Evolutionary conservation across 2,113 vertebrate genomes (phyloP), one percentile per base, ranked within the genome.

Genomic region (Caracal caracal): DNA sequence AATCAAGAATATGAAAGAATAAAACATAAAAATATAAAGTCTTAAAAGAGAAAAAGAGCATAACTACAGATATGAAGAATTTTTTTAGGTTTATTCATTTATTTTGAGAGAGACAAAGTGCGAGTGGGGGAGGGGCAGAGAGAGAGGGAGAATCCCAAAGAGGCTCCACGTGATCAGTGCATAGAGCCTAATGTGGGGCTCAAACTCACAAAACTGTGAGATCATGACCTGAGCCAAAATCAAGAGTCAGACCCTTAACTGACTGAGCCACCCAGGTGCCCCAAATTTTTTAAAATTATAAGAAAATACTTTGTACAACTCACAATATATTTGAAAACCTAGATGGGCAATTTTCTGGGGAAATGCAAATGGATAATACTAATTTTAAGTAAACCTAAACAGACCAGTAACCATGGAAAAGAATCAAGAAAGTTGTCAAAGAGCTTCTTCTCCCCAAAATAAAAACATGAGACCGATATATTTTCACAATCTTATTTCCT

Each of bases 291-390:
- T 33, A 88, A 47, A 63, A 56, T 78, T 53, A 5, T 53, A 20
- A 47, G 63, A 40, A 85, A 70, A 11, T 89, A 51, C 71, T 93
- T 92, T 78, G 3, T 94, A 63, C 12, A 92, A 47, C n/a, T 93
- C 22, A 30, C 47, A 93, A 82, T 76, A 68, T 12, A 66, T 86
- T 81, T 82, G 66, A 90, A 86, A 86, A 61, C 28, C 17, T 85
- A 88, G 35, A 76, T 85, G 47, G 28, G n/a, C 24, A 26, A 70
- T 96, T 90, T 94, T 93, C 2, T 35, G 33, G 51, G 16, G 82
- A 92, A 93, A 63, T 87, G 26, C 15, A 96, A 95, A 87, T 93
- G 40, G n/a, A 8, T 90, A 93, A 76, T 76, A 51, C 63, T 95
- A 93, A 93, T 86, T 90, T 4, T 37, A 92, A 24, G 40, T 86